phyloP scores from a whole-genome alignment of 2,797 vertebrate species.

The Sebastes glaucus region DNA sequence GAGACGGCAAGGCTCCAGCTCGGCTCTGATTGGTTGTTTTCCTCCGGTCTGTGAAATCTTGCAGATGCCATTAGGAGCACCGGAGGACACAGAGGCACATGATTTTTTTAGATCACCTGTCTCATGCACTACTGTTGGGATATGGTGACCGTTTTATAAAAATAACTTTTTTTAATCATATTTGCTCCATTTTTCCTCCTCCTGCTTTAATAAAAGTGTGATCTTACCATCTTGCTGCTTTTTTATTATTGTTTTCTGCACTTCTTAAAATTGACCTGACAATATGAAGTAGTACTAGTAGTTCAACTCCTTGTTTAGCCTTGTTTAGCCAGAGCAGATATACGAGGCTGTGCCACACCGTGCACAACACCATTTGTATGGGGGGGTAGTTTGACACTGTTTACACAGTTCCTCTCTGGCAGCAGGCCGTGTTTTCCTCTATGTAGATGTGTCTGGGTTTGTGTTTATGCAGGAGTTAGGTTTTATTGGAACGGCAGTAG shows the following conservation, averaged over 20 bases:
- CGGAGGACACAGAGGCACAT: too few relatives aligned
- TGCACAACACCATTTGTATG: not conserved
- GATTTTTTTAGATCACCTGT: too few relatives aligned
- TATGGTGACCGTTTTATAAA: too few relatives aligned
- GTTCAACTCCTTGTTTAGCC: conserved; percentile 33
- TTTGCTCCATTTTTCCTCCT: too few relatives aligned
- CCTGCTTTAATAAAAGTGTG: too few relatives aligned
- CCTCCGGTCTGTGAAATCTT: too few relatives aligned
- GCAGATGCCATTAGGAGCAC: too few relatives aligned
- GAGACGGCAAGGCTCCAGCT: too few relatives aligned
- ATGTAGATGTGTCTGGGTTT: conserved; percentile 45
- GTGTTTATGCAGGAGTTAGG: conserved; percentile 59
- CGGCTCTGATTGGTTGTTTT: too few relatives aligned
- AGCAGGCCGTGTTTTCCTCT: conserved; percentile 43
- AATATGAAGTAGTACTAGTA: not conserved
- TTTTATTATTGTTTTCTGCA: not conserved
- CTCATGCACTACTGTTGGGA: too few relatives aligned
- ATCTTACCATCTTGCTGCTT: not conserved
- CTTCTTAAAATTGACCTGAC: not conserved
- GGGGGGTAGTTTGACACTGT: conserved; percentile 46
- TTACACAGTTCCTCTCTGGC: conserved; percentile 56
- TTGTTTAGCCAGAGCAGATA: conserved; percentile 18
- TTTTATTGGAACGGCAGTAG: too few relatives aligned
- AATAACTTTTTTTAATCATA: too few relatives aligned
- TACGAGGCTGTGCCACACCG: not conserved